Evolutionary conservation across 2,113 vertebrate species (phyloP).

Genomic region (Hemichromis elongatus): DNA sequence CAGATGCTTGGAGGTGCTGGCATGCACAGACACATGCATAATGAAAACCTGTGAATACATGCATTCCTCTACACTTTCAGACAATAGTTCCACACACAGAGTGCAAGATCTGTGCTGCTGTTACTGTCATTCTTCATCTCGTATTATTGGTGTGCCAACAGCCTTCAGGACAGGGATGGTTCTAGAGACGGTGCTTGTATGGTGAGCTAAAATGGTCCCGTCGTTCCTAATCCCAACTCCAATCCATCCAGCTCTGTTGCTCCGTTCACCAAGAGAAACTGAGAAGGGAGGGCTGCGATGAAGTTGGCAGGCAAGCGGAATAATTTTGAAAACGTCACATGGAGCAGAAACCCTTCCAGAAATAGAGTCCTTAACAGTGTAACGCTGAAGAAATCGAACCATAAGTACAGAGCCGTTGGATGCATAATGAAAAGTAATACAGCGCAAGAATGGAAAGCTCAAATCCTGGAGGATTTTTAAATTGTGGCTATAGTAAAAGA

Average conservation of each 20-base stretch:
- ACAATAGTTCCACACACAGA: neutral
- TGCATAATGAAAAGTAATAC: slow-evolving; percentile 38
- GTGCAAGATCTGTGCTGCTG: neutral
- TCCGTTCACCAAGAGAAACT: slow-evolving; percentile 11
- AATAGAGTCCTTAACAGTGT: neutral
- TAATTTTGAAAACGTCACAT: slow-evolving; percentile 35
- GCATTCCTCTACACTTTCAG: neutral
- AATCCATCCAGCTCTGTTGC: slow-evolving; percentile 45
- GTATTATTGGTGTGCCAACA: neutral
- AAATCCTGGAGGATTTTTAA: slow-evolving; percentile 16
- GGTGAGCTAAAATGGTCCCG: slow-evolving; percentile 30
- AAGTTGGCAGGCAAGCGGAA: slow-evolving; percentile 34
- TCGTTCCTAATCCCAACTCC: slow-evolving; percentile 41
- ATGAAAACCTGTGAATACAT: neutral
- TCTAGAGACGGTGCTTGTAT: slow-evolving; percentile 32
- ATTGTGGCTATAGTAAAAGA: neutral
- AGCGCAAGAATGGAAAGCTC: slow-evolving; percentile 15
- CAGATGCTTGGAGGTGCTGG: neutral
- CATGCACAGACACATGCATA: neutral
- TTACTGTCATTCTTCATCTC: slow-evolving; percentile 24
- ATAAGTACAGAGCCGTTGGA: neutral
- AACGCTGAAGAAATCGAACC: neutral
- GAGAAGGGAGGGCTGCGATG: slow-evolving; percentile 8
- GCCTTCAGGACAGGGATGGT: slow-evolving; percentile 5
- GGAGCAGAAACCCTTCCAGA: neutral